phyloP scores from a whole-genome alignment of 53 echinoderm and acorn worm genomes.

The Astropecten irregularis region DNA sequence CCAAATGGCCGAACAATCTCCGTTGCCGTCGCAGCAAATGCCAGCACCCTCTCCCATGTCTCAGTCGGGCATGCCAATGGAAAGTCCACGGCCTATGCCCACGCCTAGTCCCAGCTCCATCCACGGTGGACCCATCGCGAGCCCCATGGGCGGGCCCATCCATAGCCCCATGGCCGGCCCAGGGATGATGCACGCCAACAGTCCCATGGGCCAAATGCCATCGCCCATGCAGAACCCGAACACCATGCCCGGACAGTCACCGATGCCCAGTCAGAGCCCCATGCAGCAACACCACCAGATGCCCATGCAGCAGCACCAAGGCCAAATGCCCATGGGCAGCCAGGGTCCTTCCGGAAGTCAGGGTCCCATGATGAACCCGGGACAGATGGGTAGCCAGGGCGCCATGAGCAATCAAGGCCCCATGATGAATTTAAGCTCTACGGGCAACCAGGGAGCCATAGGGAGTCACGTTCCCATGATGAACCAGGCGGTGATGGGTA shows the following conservation, averaged over 20 bases:
- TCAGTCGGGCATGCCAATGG: slow-evolving; percentile 49
- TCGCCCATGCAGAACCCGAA: slow-evolving; percentile 85
- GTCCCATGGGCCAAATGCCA: slow-evolving; percentile 69
- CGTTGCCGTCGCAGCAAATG: slow-evolving; percentile 48
- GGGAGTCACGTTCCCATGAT: slow-evolving; percentile 41
- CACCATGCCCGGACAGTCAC: slow-evolving; percentile 65
- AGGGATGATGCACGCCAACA: slow-evolving; percentile 69
- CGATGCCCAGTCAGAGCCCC: slow-evolving; percentile 76
- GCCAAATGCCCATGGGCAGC: slow-evolving; percentile 65
- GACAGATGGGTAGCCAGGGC: slow-evolving; percentile 55
- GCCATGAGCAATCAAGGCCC: slow-evolving; percentile 69
- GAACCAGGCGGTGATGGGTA: slow-evolving; percentile 43
- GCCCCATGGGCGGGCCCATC: slow-evolving; percentile 69
- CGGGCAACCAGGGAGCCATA: slow-evolving; percentile 41
- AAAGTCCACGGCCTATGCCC: slow-evolving; percentile 60
- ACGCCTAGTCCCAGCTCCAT: slow-evolving; percentile 59
- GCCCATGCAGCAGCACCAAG: slow-evolving; percentile 68
- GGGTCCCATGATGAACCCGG: slow-evolving; percentile 69
- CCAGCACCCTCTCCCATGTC: slow-evolving; percentile 50
- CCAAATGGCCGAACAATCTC: slow-evolving; percentile 60
- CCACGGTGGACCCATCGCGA: slow-evolving; percentile 22
- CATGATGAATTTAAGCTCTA: slow-evolving; percentile 35
- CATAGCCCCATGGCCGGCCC: slow-evolving; percentile 83
- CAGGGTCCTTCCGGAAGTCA: slow-evolving; percentile 54
- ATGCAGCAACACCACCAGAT: slow-evolving; percentile 66